Evolutionary conservation across 2,113 vertebrate species (phyloP).

Genomic region (Chrysochloris asiatica): DNA sequence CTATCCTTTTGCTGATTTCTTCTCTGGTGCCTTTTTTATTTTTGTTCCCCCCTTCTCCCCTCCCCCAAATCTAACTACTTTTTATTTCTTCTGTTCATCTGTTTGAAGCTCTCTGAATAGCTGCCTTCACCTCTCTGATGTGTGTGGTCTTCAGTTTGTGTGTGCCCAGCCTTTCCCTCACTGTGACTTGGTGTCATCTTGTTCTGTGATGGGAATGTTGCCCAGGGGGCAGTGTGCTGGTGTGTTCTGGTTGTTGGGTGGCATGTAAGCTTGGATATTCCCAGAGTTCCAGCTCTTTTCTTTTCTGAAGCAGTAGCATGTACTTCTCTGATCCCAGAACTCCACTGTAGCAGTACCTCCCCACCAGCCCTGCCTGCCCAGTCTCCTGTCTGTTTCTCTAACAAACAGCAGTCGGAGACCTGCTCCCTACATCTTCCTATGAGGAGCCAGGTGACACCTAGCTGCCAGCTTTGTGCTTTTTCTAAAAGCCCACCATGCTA

Average conservation of each 20-base stretch:
- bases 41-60: too few relatives aligned
- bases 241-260: constrained; percentile 71
- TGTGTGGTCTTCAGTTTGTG: constrained; percentile 75
- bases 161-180: constrained; percentile 75
- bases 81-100: constrained; percentile 78
- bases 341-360: constrained; percentile 66
- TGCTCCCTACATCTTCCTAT: neutral
- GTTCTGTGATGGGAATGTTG: constrained; percentile 70
- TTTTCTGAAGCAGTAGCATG: constrained; percentile 75
- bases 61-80: constrained; percentile 79
- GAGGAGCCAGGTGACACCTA: constrained; percentile 9
- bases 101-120: constrained; percentile 80
- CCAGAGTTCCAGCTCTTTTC: constrained; percentile 75
- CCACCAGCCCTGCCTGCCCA: neutral
- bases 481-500: neutral
- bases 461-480: constrained; percentile 17
- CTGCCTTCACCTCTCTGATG: constrained; percentile 67
- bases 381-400: neutral
- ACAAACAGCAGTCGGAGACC: constrained; percentile 19
- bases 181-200: constrained; percentile 69
- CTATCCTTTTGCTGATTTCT: constrained; percentile 76
- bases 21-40: constrained; percentile 82
- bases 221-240: constrained; percentile 60
- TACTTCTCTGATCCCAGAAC: constrained; percentile 78
- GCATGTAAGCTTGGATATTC: constrained; percentile 75